These are phyloP conservation scores for Notoglanidium macrostoma DNA, from an alignment of 2,797 vertebrate genomes.

Conservation along the genomic window DNA sequence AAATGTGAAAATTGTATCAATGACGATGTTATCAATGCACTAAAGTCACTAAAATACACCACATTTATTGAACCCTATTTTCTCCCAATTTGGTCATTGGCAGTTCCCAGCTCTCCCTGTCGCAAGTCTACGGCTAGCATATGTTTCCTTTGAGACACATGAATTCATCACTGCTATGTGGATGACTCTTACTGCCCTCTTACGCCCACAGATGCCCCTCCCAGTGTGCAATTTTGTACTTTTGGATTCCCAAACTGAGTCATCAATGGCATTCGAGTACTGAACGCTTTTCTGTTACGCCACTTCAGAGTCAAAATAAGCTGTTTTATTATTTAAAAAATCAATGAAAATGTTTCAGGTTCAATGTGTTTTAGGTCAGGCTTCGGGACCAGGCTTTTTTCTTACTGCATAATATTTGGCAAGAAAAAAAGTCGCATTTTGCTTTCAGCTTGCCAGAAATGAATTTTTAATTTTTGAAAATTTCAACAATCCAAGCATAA, in stretches of 20 bases:
- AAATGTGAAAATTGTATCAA: not conserved
- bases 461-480: not conserved
- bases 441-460: not conserved
- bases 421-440: not conserved
- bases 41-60: not conserved
- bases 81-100: not conserved
- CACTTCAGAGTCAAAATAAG: not conserved
- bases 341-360: not conserved
- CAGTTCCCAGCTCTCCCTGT: not conserved
- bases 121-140: not conserved
- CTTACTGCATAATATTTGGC: not conserved
- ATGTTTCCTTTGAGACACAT: not conserved
- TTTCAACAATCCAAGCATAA: not conserved
- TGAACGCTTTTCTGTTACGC: not conserved
- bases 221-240: not conserved
- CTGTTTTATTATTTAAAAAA: not conserved
- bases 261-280: not conserved
- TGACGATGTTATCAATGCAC: not conserved
- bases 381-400: not conserved
- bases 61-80: not conserved
- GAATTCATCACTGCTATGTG: not conserved
- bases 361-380: not conserved
- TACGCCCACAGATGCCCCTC: not conserved
- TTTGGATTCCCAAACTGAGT: not conserved
- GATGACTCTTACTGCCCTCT: not conserved